These are phyloP conservation scores for Bombyx huttoni DNA, from an alignment of 2,888 invertebrate genomes.

Conservation along the genomic window DNA sequence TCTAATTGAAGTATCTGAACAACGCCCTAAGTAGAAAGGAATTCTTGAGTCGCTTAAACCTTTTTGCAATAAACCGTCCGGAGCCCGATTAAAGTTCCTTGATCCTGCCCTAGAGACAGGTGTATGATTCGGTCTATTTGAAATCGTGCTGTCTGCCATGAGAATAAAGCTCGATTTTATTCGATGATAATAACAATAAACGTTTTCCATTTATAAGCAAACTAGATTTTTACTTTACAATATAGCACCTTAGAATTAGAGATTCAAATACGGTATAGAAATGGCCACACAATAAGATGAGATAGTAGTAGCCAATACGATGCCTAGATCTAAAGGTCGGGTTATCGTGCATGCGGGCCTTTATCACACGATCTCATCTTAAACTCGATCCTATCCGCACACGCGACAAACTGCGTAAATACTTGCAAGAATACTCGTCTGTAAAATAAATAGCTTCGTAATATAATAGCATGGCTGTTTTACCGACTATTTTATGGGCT, in stretches of 20 bases:
- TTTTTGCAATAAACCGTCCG: slow-evolving; percentile 35
- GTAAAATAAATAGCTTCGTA: slow-evolving; percentile 1
- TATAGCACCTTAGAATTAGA: background rate
- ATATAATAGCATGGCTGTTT: slow-evolving; percentile 7
- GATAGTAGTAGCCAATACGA: slow-evolving; percentile 30
- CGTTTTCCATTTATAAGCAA: slow-evolving; percentile 40
- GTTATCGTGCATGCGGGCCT: slow-evolving; percentile 32
- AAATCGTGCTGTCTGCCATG: slow-evolving; percentile 23
- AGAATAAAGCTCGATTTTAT: slow-evolving; percentile 29
- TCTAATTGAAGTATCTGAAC: slow-evolving; percentile 46
- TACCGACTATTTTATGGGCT: background rate
- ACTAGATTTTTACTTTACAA: slow-evolving; percentile 23
- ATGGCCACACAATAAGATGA: slow-evolving; percentile 35
- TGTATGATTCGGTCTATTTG: slow-evolving; percentile 30
- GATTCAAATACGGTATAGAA: slow-evolving; percentile 12
- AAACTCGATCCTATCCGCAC: slow-evolving; percentile 26
- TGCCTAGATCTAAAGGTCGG: slow-evolving; percentile 16
- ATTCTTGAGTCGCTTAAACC: slow-evolving; percentile 31
- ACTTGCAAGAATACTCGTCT: slow-evolving; percentile 9
- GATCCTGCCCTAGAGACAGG: slow-evolving; percentile 52
- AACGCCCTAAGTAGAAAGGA: slow-evolving; percentile 33
- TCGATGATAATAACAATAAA: slow-evolving; percentile 9
- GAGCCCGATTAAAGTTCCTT: slow-evolving; percentile 54
- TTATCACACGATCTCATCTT: slow-evolving; percentile 29
- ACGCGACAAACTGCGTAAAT: slow-evolving; percentile 31